Evolutionary conservation across 2,113 vertebrate genomes (phyloP).

Genomic region (Redunca redunca): DNA sequence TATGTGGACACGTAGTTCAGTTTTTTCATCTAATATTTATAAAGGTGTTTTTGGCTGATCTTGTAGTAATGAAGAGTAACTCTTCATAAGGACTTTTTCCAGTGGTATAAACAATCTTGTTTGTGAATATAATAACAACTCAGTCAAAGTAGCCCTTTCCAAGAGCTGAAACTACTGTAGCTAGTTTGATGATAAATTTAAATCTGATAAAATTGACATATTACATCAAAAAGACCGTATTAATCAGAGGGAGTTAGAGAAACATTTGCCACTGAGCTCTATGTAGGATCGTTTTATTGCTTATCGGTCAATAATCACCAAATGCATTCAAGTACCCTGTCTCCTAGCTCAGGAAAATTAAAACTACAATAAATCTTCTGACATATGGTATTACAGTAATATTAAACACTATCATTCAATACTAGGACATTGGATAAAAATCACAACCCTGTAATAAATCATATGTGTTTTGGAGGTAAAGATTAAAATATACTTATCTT

Average conservation of each 20-base stretch:
- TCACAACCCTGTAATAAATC: conserved; percentile 18
- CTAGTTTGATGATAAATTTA: conserved; percentile 51
- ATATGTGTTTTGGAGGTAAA: not conserved
- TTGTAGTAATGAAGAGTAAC: not conserved
- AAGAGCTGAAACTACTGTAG: not conserved
- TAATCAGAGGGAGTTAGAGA: conserved; percentile 45
- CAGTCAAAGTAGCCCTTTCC: conserved; percentile 37
- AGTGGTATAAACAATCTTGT: not conserved
- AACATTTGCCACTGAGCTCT: conserved; percentile 27
- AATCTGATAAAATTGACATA: conserved; percentile 65
- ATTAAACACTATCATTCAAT: conserved; percentile 60
- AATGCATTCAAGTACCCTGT: conserved; percentile 39
- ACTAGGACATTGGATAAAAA: conserved; percentile 1
- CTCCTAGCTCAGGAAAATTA: conserved; percentile 45
- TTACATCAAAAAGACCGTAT: conserved; percentile 45
- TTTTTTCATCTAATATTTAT: not conserved
- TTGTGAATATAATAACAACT: not conserved
- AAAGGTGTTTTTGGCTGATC: not conserved
- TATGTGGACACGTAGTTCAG: not conserved
- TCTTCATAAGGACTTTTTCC: not conserved
- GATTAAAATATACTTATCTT: not conserved
- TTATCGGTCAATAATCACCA: conserved; percentile 61
- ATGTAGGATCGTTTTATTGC: conserved; percentile 30
- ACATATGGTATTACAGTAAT: not conserved
- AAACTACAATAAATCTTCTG: conserved; percentile 55